A percentile compares a stretch with the other conserved stretches of the same genome.
Evolutionary conservation across 2,113 vertebrate genomes (phyloP).

Genomic region (Cinclus cinclus): DNA sequence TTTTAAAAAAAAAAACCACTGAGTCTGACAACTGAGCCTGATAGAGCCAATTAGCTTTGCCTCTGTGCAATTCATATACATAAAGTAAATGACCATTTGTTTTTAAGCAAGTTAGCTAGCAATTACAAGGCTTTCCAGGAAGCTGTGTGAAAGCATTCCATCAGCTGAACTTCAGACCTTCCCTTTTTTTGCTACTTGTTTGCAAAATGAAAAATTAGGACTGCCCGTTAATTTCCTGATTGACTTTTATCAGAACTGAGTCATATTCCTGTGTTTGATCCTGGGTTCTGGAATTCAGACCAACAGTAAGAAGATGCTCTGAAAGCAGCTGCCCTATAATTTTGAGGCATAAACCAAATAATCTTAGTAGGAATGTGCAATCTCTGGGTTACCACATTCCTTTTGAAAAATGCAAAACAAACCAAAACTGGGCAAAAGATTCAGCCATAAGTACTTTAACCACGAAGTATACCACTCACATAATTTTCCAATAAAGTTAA

Average conservation of each 20-base stretch:
- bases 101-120: slow-evolving; percentile 32
- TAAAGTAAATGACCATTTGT: slow-evolving; percentile 50
- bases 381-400: background rate
- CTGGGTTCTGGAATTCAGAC: background rate
- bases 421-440: background rate
- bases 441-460: background rate
- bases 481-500: background rate
- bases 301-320: slow-evolving; percentile 5
- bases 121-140: slow-evolving; percentile 53
- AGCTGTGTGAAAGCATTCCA: slow-evolving; percentile 30
- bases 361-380: background rate
- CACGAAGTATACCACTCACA: background rate
- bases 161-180: slow-evolving; percentile 49
- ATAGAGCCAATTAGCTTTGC: slow-evolving; percentile 27
- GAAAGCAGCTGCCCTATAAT: background rate
- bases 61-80: slow-evolving; percentile 28
- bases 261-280: background rate
- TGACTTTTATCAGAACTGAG: slow-evolving; percentile 27
- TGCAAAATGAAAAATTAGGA: slow-evolving; percentile 29
- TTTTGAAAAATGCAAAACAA: background rate
- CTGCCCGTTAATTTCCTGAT: background rate
- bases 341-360: background rate
- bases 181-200: slow-evolving; percentile 25
- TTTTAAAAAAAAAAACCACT: background rate
- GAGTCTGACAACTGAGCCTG: background rate